phyloP scores from a whole-genome alignment of 2,888 invertebrate genomes.

The Chirona hameri region DNA sequence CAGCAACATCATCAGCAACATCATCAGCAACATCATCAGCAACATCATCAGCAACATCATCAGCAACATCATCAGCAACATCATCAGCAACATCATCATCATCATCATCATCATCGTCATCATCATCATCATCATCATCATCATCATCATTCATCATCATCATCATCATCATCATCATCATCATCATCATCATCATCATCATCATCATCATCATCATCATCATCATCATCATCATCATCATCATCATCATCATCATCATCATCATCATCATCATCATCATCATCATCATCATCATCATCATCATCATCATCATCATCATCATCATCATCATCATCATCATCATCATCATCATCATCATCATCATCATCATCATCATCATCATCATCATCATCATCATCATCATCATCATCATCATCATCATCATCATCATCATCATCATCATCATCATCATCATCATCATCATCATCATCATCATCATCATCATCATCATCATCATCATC shows the following conservation, averaged over 20 bases:
- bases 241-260: slow-evolving; percentile 22
- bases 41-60: too few species aligned
- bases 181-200: slow-evolving; percentile 22
- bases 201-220: slow-evolving; percentile 22
- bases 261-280: slow-evolving; percentile 22
- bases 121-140: too few species aligned
- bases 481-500: background rate
- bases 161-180: slow-evolving; percentile 22
- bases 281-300: slow-evolving; percentile 22
- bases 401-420: slow-evolving; percentile 22
- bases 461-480: slow-evolving; percentile 9
- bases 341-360: slow-evolving; percentile 22
- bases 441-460: background rate
- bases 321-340: slow-evolving; percentile 22
- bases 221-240: slow-evolving; percentile 22
- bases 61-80: too few species aligned
- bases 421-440: slow-evolving; percentile 22
- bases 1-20: too few species aligned
- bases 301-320: slow-evolving; percentile 7
- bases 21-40: too few species aligned
- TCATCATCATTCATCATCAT: too few species aligned
- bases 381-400: slow-evolving; percentile 22
- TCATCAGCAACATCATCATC: too few species aligned
- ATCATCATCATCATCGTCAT: too few species aligned
- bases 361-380: slow-evolving; percentile 22